phyloP scores from a whole-genome alignment of 2,888 invertebrate species.

The Adineta ricciae region DNA sequence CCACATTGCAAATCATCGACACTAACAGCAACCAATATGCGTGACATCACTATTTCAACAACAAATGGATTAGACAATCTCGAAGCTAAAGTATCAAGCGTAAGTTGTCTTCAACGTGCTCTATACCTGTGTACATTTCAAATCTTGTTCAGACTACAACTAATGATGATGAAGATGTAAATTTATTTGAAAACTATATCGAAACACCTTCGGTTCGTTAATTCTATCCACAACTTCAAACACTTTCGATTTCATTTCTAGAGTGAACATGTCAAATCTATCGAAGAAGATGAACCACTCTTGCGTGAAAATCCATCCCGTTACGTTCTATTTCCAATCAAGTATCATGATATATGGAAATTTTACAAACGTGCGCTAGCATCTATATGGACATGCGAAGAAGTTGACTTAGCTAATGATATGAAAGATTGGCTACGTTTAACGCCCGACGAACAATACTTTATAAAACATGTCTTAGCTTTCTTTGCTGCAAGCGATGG shows the following conservation, averaged over 20 bases:
- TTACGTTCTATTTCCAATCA: slow-evolving; percentile 87
- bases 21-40: not conserved
- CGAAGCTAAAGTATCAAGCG: not conserved
- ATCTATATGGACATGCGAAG: slow-evolving; percentile 97
- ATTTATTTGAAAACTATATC: too few relatives aligned
- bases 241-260: too few relatives aligned
- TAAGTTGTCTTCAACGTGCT: not conserved
- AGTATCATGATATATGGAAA: slow-evolving; percentile 86
- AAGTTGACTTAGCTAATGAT: slow-evolving; percentile 89
- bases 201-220: too few relatives aligned
- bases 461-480: slow-evolving; percentile 88
- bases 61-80: not conserved
- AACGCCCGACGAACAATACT: slow-evolving; percentile 75
- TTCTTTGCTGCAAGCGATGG: slow-evolving; percentile 99
- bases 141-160: too few relatives aligned
- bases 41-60: not conserved
- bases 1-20: too few relatives aligned
- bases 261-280: not conserved
- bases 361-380: slow-evolving; percentile 99
- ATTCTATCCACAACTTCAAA: too few relatives aligned
- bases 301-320: slow-evolving; percentile 78
- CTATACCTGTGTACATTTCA: too few relatives aligned
- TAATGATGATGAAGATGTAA: too few relatives aligned
- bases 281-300: slow-evolving; percentile 65
- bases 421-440: slow-evolving; percentile 71